These are phyloP conservation scores for Tapera naevia DNA, from an alignment of 2,797 vertebrate genomes.

Conservation along the genomic window DNA sequence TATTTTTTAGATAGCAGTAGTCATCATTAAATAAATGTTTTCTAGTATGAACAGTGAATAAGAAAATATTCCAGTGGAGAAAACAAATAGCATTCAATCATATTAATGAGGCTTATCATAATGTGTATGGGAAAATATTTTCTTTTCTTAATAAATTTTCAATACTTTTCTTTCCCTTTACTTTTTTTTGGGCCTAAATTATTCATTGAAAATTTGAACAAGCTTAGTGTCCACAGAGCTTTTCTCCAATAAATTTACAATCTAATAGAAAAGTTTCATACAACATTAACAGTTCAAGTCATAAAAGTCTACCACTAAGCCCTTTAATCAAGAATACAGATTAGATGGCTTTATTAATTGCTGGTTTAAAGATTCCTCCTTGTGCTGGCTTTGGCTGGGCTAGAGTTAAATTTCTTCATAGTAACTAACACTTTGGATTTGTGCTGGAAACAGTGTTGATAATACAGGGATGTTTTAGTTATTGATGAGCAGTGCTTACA, in stretches of 20 bases:
- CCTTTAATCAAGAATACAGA: not conserved
- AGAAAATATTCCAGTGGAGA: not conserved
- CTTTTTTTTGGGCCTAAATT: not conserved
- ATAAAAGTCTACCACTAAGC: not conserved
- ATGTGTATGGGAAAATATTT: not conserved
- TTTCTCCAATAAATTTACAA: not conserved
- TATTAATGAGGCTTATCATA: not conserved
- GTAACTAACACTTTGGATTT: too few species aligned
- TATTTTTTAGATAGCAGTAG: not conserved
- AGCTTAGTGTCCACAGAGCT: not conserved
- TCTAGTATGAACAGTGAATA: not conserved
- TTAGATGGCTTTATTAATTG: not conserved
- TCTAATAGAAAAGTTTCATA: not conserved
- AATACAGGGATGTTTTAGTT: too few species aligned
- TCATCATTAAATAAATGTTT: not conserved
- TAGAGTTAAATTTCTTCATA: too few species aligned
- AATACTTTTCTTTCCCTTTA: not conserved
- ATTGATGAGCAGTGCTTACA: too few species aligned
- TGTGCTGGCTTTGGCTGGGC: too few species aligned
- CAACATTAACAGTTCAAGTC: not conserved
- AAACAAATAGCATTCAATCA: fast-evolving
- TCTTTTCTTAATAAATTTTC: not conserved
- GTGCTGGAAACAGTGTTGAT: too few species aligned
- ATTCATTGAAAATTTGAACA: not conserved
- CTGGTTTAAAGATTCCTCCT: not conserved